Base-by-base conservation (phyloP, 2,888 invertebrate species). In the Empis livida region DNA sequence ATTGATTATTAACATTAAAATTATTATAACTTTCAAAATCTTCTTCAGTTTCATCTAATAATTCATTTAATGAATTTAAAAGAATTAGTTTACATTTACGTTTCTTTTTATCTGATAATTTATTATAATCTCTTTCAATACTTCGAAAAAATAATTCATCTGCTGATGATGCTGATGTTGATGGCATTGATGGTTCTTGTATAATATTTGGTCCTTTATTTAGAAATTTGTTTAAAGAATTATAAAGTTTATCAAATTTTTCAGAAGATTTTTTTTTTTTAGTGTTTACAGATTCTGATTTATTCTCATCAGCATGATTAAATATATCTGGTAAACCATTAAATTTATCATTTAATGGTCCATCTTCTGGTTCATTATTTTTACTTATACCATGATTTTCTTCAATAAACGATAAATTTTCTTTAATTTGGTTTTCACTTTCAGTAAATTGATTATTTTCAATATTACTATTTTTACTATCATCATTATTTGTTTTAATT, bases 131-230 rank as follows among this genome's bases (percentile, higher is more conserved):
- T 14, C 15, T 42, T 42, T 27, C 30, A 15, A 42, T 30, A 31
- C 42, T 42, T 42, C 30, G 42, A 42, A 30, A 42, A 30, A 42
- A 42, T 30, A 42, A 15, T 10, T 42, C 42, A 42, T 42, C 42
- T 15, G 42, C 14, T 4, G 14, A 20, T 41, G 4, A 32, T 32
- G 30, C 30, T 13, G 5, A 32, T 32, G 10, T 32, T 32, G 32
- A 32, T 32, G 4, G 32, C 32, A 32, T 3, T 32, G 9, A 32
- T 32, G 3, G 11, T 3, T 32, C 32, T 9, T 20, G 20, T 5
- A n/a, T n/a, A n/a, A n/a, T n/a, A n/a, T n/a, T n/a, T 32, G 32
- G 11, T 13, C 32, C 4, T 20, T 5, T 20, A 32, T 32, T 20
- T 20, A 20, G 5, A 20, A 5, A 5, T 5, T 20, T 5, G 5